Conservation (phyloP, 2,888 invertebrate species). For the Caenorhabditis wallacei region DNA sequence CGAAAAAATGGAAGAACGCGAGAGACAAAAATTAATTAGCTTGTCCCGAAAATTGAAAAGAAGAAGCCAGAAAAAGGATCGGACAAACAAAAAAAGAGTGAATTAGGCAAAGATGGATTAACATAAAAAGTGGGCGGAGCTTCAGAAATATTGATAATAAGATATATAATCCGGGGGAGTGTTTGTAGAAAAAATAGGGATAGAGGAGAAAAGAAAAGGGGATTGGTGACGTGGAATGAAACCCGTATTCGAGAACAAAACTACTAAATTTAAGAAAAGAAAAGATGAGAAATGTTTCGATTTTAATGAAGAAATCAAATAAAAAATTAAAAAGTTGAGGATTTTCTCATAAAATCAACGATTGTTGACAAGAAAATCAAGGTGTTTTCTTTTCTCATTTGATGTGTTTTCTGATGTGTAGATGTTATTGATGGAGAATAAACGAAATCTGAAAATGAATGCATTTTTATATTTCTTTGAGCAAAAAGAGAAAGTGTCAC, state of each 20-base stretch:
- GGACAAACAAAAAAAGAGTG: constrained; percentile 32
- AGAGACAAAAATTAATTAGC: constrained; percentile 30
- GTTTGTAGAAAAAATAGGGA: constrained; percentile 15
- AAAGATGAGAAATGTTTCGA: neutral
- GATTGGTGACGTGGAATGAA: constrained; percentile 33
- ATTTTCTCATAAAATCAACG: constrained; percentile 1
- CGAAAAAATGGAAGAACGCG: neutral
- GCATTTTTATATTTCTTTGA: constrained; percentile 21
- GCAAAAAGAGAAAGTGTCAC: constrained; percentile 25
- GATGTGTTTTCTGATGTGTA: constrained; percentile 15
- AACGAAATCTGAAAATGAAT: constrained; percentile 20
- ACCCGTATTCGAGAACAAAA: constrained; percentile 36
- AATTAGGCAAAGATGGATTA: constrained; percentile 14
- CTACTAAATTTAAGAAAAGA: constrained; percentile 10
- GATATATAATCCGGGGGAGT: constrained; percentile 27
- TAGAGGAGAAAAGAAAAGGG: neutral
- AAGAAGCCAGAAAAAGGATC: constrained; percentile 21
- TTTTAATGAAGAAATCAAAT: too few relatives aligned
- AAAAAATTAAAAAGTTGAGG: neutral
- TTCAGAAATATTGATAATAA: constrained; percentile 28
- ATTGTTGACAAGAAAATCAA: neutral
- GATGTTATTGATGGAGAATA: constrained; percentile 9
- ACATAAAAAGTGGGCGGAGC: constrained; percentile 18
- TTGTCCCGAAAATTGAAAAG: constrained; percentile 21
- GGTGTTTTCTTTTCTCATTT: neutral